Evolutionary conservation across 2,888 invertebrate species (phyloP).

Genomic region (Timandra comae): DNA sequence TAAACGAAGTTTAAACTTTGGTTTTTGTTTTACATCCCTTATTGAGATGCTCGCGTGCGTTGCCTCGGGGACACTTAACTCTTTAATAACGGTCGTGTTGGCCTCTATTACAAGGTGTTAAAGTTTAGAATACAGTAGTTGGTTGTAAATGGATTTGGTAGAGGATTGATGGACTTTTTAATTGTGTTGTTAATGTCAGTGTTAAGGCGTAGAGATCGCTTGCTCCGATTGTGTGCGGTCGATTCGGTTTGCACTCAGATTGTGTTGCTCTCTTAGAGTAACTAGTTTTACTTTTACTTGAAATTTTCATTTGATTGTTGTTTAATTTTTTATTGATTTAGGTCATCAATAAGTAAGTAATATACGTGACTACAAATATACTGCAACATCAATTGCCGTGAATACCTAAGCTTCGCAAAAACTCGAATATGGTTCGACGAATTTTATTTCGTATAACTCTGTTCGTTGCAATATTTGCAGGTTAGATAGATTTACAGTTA

Average conservation of each 20-base stretch:
- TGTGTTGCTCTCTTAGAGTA: slow-evolving; percentile 14
- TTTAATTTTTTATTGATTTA: too few species aligned
- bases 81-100: slow-evolving; percentile 7
- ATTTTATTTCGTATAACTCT: too few species aligned
- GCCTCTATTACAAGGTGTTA: slow-evolving; percentile 26
- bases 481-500: too few species aligned
- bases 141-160: slow-evolving; percentile 15
- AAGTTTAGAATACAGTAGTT: slow-evolving; percentile 23
- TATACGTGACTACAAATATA: too few species aligned
- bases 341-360: too few species aligned
- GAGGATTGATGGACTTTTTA: slow-evolving; percentile 64
- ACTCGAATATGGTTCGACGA: too few species aligned
- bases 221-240: slow-evolving; percentile 65
- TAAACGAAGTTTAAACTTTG: slow-evolving; percentile 72
- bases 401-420: too few species aligned
- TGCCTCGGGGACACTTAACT: slow-evolving; percentile 44
- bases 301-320: too few species aligned
- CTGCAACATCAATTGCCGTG: too few species aligned
- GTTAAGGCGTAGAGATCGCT: slow-evolving; percentile 74
- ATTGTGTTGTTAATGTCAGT: slow-evolving; percentile 72
- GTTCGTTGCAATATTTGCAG: too few species aligned
- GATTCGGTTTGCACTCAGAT: slow-evolving; percentile 44
- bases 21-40: slow-evolving; percentile 66
- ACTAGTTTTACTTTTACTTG: too few species aligned
- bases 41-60: slow-evolving; percentile 70